phyloP scores from a whole-genome alignment of 2,113 vertebrate species.

The Silurus asotus region DNA sequence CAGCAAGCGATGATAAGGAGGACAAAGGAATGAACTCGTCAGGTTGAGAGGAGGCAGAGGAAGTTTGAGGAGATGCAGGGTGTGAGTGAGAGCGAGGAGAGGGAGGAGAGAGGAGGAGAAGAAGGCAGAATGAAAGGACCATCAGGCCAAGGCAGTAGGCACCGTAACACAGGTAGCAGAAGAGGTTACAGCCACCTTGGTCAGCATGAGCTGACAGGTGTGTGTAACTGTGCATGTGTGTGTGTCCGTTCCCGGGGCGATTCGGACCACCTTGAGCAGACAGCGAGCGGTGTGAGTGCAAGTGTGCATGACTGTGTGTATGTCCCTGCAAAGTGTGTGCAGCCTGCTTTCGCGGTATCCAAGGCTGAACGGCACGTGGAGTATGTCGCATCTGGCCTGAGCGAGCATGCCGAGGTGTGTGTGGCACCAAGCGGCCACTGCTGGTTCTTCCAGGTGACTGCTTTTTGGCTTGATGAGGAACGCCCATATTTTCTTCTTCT shows the following conservation, averaged over 20 bases:
- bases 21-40: slow-evolving; percentile 72
- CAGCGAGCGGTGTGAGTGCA: slow-evolving; percentile 56
- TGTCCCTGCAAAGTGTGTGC: slow-evolving; percentile 54
- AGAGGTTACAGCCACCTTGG: slow-evolving; percentile 71
- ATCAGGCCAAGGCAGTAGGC: slow-evolving; percentile 79
- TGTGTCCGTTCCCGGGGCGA: slow-evolving; percentile 48
- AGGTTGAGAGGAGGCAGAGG: slow-evolving; percentile 35
- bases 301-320: slow-evolving; percentile 39
- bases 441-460: slow-evolving; percentile 57
- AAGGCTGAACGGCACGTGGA: slow-evolving; percentile 50
- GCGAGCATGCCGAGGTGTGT: slow-evolving; percentile 47
- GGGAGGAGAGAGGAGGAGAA: slow-evolving; percentile 76
- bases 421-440: slow-evolving; percentile 53
- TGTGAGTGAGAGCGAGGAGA: slow-evolving; percentile 55
- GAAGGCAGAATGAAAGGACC: slow-evolving; percentile 83
- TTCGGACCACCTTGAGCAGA: slow-evolving; percentile 48
- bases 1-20: slow-evolving; percentile 77
- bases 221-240: slow-evolving; percentile 41
- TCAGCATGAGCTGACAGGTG: slow-evolving; percentile 59
- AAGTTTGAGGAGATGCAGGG: slow-evolving; percentile 40
- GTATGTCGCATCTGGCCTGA: slow-evolving; percentile 42
- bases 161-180: slow-evolving; percentile 78
- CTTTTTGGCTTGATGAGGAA: slow-evolving; percentile 67
- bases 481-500: slow-evolving; percentile 64
- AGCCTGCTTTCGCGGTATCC: slow-evolving; percentile 60